These are phyloP conservation scores for Leptinotarsa juncta DNA, from an alignment of 2,888 invertebrate species.

Conservation along the genomic window DNA sequence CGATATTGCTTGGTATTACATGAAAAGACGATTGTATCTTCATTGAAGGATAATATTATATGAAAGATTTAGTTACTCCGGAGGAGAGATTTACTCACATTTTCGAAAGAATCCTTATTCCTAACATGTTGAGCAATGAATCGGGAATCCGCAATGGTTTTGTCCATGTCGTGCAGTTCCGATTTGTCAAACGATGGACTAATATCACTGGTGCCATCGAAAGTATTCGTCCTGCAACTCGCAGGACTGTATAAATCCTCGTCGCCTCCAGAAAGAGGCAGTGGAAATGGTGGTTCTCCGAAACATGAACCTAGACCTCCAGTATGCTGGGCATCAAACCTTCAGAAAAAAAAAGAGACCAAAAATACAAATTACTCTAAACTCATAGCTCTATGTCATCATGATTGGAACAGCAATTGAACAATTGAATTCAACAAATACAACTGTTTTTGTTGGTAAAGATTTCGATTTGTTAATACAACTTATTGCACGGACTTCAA, in stretches of 20 bases:
- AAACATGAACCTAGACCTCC: slow-evolving; percentile 74
- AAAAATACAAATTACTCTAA: neutral
- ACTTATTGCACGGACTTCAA: no score
- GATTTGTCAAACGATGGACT: slow-evolving; percentile 88
- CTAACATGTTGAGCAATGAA: slow-evolving; percentile 96
- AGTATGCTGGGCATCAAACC: slow-evolving; percentile 70
- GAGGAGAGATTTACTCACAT: slow-evolving; percentile 72
- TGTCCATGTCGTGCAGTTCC: slow-evolving; percentile 87
- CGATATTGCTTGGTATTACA: no score
- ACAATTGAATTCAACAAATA: no score
- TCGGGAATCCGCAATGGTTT: slow-evolving; percentile 90
- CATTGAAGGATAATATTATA: no score
- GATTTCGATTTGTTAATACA: no score
- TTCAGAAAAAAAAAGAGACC: slow-evolving; percentile 34
- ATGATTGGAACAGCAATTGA: no score
- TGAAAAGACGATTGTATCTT: no score
- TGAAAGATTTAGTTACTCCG: no score
- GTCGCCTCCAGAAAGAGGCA: slow-evolving; percentile 81
- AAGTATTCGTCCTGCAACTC: slow-evolving; percentile 64
- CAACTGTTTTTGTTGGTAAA: no score
- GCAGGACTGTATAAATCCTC: slow-evolving; percentile 84
- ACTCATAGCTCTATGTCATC: no score
- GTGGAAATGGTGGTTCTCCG: slow-evolving; percentile 75
- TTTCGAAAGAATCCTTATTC: slow-evolving; percentile 94
- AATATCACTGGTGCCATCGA: slow-evolving; percentile 72